Evolutionary conservation across 2,797 vertebrate genomes (phyloP).

Genomic region (Pseudochirops corinnae): DNA sequence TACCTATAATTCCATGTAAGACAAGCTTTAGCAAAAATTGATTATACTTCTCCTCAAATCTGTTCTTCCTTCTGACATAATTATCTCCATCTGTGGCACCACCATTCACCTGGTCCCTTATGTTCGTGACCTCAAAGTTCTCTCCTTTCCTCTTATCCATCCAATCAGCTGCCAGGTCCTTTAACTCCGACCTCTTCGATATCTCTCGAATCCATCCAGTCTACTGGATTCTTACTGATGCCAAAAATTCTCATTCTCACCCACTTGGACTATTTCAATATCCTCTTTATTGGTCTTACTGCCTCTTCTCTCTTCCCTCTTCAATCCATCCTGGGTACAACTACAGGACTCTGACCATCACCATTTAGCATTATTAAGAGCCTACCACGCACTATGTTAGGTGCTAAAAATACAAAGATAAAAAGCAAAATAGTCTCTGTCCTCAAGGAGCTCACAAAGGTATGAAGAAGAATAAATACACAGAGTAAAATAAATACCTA

Average conservation of each 20-base stretch:
- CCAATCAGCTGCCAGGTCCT: neutral
- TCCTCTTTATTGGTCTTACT: neutral
- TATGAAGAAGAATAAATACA: neutral
- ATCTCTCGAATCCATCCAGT: neutral
- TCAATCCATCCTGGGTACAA: neutral
- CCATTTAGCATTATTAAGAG: neutral
- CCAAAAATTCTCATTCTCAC: neutral
- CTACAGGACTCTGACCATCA: neutral
- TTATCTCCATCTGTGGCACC: neutral
- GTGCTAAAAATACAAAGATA: constrained; percentile 6
- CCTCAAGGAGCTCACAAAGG: neutral
- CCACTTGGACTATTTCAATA: neutral
- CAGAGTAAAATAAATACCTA: neutral
- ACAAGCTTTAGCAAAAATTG: neutral
- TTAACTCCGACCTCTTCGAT: neutral
- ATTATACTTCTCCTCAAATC: neutral
- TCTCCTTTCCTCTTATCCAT: neutral
- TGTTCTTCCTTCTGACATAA: neutral
- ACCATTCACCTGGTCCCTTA: neutral
- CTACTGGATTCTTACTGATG: neutral
- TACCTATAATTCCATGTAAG: neutral
- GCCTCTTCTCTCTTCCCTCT: neutral
- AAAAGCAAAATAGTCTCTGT: neutral
- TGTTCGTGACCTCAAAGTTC: neutral
- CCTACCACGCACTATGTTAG: neutral